Base-by-base conservation (phyloP, 1,140 invertebrate genomes). In the Eupristina koningsbergeri region DNA sequence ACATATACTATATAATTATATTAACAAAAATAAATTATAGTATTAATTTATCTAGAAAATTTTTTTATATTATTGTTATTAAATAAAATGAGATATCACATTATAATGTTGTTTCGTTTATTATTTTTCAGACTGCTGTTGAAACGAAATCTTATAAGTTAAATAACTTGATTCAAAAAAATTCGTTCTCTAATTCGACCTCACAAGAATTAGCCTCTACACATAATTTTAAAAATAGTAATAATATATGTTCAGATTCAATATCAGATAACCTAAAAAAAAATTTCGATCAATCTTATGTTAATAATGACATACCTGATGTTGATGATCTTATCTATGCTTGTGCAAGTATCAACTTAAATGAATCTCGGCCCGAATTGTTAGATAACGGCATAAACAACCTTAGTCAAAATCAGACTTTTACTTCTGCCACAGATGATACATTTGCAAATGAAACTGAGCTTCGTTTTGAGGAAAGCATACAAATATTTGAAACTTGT, bases 141-240 rank as follows among this genome's bases (percentile, higher is more conserved):
- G 90, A 91, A 76, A 31, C 63, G 11, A 31, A 76, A 87, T 86
- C 64, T 63, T 74, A 29, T 75, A 41, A 50, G 29, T 47, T 78
- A 74, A 58, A 75, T 83, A 78, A 84, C 64, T 26, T 85, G 0
- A 73, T 63, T 0, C 83, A 84, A 11, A 88, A 89, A 19, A 89
- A 86, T 64, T 77, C 91, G 6, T 91, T 90, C 0, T 89, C 89
- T 19, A 88, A 88, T 15, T 90, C 90, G 80, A 91, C 89, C 45
- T 89, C 89, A 73, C 89, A 89, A 36, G 91, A 90, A 77, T 74
- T 90, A 45, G 85, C 80, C 19, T 88, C 87, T 31, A 90, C 85
- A 9, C 81, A 87, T n/a, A 91, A 89, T 58, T 88, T 85, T 15
- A 91, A 91, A 36, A 89, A 87, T 76, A 89, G 87, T 74, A 89